Evolutionary conservation across 2,888 invertebrate genomes (phyloP), one percentile per base, ranked within the genome.

Genomic region (Tupiocoris notatus): DNA sequence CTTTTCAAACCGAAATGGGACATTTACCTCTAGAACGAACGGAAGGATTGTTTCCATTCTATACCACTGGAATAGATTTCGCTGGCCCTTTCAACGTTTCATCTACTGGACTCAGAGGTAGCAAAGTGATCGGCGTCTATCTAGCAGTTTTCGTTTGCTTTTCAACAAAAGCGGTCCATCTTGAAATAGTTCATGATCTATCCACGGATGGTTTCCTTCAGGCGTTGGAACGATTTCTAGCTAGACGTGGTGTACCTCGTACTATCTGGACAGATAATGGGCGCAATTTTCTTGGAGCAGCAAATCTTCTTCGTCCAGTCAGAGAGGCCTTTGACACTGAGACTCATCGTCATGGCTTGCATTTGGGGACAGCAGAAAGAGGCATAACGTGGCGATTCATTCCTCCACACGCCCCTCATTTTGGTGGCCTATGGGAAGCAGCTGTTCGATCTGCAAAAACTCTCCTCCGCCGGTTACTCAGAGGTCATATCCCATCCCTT

Each of bases 391-490:
- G 67, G 67, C 17, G 23, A 23, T 76, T 76, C 22, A 59, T 68
- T 16, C 76, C 76, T 2, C 21, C 25, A 23, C 20, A 59, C 18
- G 21, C 76, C 9, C 76, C 76, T 0, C 59, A 57, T 25, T 25
- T 76, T 9, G 76, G 67, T 7, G 67, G 67, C 12, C n/a, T 76
- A 16, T 76, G 67, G 76, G 76, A 76, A 58, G 17, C 76, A 16
- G 61, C 56, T 9, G 65, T 75, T 7, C 67, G 67, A 61, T 59
- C 68, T 9, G 2, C 58, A 16, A 76, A 76, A 67, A 61, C 18
- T 17, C 76, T 67, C 59, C 24, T 76, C n/a, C n/a, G n/a, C n/a
- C n/a, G n/a, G n/a, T n/a, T n/a, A n/a, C n/a, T n/a, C n/a, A n/a
- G n/a, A n/a, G n/a, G n/a, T n/a, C n/a, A n/a, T n/a, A n/a, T n/a